Base-by-base conservation (phyloP, 1,140 invertebrate species). In the Tribolium castaneum region DNA sequence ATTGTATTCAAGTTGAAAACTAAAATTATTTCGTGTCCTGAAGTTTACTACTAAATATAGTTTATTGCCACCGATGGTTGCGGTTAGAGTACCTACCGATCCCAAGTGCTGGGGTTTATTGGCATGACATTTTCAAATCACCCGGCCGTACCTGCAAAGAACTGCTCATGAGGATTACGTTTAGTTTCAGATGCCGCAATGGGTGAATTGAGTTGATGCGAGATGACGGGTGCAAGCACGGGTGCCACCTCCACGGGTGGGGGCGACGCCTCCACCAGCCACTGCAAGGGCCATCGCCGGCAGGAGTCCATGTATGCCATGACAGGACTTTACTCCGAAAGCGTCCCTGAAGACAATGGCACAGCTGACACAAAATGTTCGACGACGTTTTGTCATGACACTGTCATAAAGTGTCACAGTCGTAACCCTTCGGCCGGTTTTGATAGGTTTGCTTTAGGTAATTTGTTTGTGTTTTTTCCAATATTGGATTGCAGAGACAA, bases 301-400 rank as follows among this genome's bases (percentile, higher is more conserved):
- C 94, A 94, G 89, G 94, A 95, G 86, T 94, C 93, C 80, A 94
- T 94, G 93, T 95, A 95, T 86, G 92, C 93, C 34, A 94, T 95
- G 93, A 95, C 94, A 14, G 94, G 94, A n/a, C 88, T 95, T 12
- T 95, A 95, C 84, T 92, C 93, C 52, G 93, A 94, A 80, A 91
- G 90, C 10, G 89, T 90, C 30, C 89, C 89, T 66, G 87, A 88
- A 73, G 90, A 90, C 75, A 86, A 84, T 70, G 88, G 86, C 59
- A 87, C 86, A 76, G 86, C 87, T 73, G 86, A 87, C 81, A 80
- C 81, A 9, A 83, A 83, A 73, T 83, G 82, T 62, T 81, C 82
- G 35, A 83, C 79, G 25, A 83, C 80, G 45, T 83, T 88, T 81
- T 88, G 86, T 78, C 88, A 89, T 78, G 89, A 90, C 77, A 88